phyloP scores from a whole-genome alignment of 2,888 invertebrate genomes.

The Eueremaeus valkanovi region DNA sequence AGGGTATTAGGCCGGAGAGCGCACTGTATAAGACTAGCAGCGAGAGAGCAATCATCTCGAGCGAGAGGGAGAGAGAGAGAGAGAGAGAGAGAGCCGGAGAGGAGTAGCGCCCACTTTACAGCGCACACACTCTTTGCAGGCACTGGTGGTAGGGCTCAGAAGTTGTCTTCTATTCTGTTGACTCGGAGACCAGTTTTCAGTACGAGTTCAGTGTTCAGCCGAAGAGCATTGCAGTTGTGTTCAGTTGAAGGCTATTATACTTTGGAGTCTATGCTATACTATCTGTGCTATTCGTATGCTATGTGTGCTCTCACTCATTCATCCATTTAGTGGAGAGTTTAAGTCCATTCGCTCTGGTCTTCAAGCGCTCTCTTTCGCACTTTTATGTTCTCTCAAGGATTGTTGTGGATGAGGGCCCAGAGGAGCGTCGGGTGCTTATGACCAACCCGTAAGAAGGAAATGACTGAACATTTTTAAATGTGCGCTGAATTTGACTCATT shows the following conservation, averaged over 20 bases:
- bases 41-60: conserved; percentile 1
- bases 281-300: neutral
- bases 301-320: neutral
- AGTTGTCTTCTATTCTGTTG: neutral
- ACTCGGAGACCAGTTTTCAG: conserved; percentile 4
- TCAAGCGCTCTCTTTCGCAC: neutral
- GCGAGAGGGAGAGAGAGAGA: too few species aligned
- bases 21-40: neutral
- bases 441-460: neutral
- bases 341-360: neutral
- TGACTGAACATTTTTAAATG: neutral
- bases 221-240: neutral
- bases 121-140: neutral
- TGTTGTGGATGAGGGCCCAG: neutral
- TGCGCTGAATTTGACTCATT: neutral
- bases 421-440: neutral
- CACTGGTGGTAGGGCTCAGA: neutral
- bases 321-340: neutral
- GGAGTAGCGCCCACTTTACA: neutral
- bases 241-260: neutral
- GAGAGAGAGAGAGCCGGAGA: too few species aligned
- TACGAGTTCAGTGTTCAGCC: neutral
- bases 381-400: neutral
- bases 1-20: neutral
- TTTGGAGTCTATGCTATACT: neutral